Evolutionary conservation across 2,113 vertebrate genomes (phyloP), one percentile per base, ranked within the genome.

Genomic region (Scatophagus argus): DNA sequence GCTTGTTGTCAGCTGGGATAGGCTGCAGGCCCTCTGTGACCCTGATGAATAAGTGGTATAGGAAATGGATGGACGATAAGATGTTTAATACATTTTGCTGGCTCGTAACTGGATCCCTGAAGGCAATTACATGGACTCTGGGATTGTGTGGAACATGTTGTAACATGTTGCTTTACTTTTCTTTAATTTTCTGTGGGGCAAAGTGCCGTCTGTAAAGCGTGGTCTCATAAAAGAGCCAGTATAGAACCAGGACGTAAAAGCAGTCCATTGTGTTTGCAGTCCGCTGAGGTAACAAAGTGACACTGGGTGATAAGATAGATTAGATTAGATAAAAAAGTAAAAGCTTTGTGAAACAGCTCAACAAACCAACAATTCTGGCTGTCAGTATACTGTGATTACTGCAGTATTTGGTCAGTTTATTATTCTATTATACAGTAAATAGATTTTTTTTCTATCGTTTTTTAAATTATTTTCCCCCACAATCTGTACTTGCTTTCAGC

Each of bases 401-500:
- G 8, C n/a, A 16, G 8, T 39, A 23, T 10, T 46, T 43, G 0
- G 1, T 3, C 2, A n/a, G 19, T 34, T 23, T 17, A 23, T 16
- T 58, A 16, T 2, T 74, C 23, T 12, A 32, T 54, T 38, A 47
- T 61, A 14, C 9, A 38, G n/a, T 60, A 29, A 16, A 34, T 12
- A 27, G 8, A 1, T 23, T 36, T 34, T 11, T 17, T 3, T 61
- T 31, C 11, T 39, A 4, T 32, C 9, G 4, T 63, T 13, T 43
- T 25, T 34, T 12, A 54, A n/a, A n/a, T n/a, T 8, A 10, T n/a
- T 6, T 4, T 14, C 1, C 1, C 12, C 17, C 4, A 32, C 8
- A 31, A 8, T 61, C 5, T 75, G 21, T 87, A 21, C 81, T 89
- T 69, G 58, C 32, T 77, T 78, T 32, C 79, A 96, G 96, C 69